Percentiles rank a stretch among this genome's conserved stretches.
Evolutionary conservation across 2,888 invertebrate species (phyloP).

Genomic region (Acleris literana): DNA sequence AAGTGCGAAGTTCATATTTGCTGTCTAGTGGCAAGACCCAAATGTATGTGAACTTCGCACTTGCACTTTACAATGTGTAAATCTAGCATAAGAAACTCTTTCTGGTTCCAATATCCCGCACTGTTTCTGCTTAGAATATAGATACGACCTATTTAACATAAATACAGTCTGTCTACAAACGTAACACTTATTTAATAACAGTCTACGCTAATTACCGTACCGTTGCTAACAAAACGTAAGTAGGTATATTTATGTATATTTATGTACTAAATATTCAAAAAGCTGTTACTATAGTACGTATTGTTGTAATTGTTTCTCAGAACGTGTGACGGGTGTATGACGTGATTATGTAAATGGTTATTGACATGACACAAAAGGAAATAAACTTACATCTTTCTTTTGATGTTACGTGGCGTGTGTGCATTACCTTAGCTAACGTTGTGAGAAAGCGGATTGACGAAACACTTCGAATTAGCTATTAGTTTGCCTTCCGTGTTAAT

Average conservation of each 20-base stretch:
- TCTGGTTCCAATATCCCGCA: too few species aligned
- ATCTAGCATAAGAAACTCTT: too few species aligned
- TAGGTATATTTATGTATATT: background rate
- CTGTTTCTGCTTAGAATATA: background rate
- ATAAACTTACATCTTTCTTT: constrained; percentile 34
- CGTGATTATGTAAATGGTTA: constrained; percentile 35
- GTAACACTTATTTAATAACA: background rate
- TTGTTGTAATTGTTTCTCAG: constrained; percentile 30
- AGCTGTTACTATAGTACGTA: constrained; percentile 21
- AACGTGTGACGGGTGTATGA: constrained; percentile 28
- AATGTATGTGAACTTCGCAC: too few species aligned
- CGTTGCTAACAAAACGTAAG: constrained; percentile 9
- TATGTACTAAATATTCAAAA: constrained; percentile 16
- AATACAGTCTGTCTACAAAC: background rate
- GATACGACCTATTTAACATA: background rate
- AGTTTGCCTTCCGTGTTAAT: too few species aligned
- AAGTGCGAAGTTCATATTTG: too few species aligned
- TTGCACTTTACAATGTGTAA: too few species aligned
- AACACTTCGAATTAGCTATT: background rate
- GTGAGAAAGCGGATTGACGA: constrained; percentile 11
- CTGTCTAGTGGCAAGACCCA: too few species aligned
- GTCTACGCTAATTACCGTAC: constrained; percentile 9
- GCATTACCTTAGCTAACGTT: constrained; percentile 11
- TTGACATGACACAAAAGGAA: constrained; percentile 34
- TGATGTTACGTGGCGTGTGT: constrained; percentile 29